A percentile compares a stretch with the other conserved stretches of the same genome.
These are phyloP conservation scores for Zenarchopterus dispar DNA, from an alignment of 2,797 vertebrate genomes.

Conservation along the genomic window DNA sequence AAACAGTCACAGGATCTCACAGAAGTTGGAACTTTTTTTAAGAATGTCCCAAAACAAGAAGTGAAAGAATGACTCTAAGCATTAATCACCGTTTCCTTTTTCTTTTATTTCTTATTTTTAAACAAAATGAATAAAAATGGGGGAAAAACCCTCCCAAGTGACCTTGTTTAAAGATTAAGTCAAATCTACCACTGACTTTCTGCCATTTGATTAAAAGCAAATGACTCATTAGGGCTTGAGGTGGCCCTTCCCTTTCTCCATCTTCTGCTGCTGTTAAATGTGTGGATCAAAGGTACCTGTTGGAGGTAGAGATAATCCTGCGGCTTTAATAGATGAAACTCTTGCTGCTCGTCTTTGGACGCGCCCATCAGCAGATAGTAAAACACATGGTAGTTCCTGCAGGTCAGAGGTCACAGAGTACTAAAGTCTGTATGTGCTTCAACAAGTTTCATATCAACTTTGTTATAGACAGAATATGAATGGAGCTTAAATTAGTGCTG, in stretches of 20 bases:
- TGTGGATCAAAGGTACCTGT: constrained; percentile 67
- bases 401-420: constrained; percentile 38
- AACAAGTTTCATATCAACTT: constrained; percentile 8
- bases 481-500: too few species aligned
- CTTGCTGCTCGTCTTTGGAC: constrained; percentile 86
- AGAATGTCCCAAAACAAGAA: too few species aligned
- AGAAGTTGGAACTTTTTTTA: too few species aligned
- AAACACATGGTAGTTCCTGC: constrained; percentile 97
- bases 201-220: not conserved
- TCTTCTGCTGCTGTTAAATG: not conserved
- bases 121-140: too few species aligned
- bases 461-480: not conserved
- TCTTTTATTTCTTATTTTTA: too few species aligned
- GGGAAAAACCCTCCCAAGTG: too few species aligned
- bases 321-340: constrained; percentile 89
- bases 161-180: too few species aligned
- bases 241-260: not conserved
- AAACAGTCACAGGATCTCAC: too few species aligned
- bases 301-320: constrained; percentile 97
- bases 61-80: too few species aligned
- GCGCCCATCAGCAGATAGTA: constrained; percentile 94
- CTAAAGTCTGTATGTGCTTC: too few species aligned
- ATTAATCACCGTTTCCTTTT: too few species aligned
- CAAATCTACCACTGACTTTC: not conserved
- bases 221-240: not conserved